Percentiles rank a stretch among this genome's conserved stretches.
Evolutionary conservation across 2,797 vertebrate species (phyloP).

Genomic region (Prunella strophiata): DNA sequence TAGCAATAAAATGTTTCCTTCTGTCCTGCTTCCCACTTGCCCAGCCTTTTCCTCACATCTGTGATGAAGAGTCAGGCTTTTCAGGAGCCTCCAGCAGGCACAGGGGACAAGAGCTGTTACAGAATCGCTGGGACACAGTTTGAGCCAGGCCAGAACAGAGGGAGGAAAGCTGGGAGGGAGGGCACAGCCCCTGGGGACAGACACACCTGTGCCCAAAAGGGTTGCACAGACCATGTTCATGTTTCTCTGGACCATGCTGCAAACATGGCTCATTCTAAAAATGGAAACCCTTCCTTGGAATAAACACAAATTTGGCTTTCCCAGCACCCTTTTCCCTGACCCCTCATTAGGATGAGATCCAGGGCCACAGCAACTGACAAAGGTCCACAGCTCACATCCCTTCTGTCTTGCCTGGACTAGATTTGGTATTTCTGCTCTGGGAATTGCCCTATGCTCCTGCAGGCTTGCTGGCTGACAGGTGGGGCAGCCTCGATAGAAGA

Average conservation of each 20-base stretch:
- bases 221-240: background rate
- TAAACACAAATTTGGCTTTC: background rate
- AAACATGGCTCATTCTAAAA: background rate
- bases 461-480: background rate
- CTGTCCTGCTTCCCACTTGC: background rate
- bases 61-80: background rate
- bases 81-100: background rate
- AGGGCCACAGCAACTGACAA: background rate
- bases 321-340: background rate
- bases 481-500: background rate
- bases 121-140: fast-evolving
- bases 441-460: background rate
- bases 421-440: background rate
- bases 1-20: background rate
- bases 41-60: background rate
- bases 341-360: background rate
- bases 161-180: background rate
- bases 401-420: background rate
- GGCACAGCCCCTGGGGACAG: background rate
- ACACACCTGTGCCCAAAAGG: background rate
- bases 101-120: background rate
- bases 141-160: background rate
- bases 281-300: background rate
- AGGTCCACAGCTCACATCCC: background rate
- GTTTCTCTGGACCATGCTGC: background rate